These are phyloP conservation scores for Hemaris fuciformis DNA, from an alignment of 2,888 invertebrate genomes.

Conservation along the genomic window DNA sequence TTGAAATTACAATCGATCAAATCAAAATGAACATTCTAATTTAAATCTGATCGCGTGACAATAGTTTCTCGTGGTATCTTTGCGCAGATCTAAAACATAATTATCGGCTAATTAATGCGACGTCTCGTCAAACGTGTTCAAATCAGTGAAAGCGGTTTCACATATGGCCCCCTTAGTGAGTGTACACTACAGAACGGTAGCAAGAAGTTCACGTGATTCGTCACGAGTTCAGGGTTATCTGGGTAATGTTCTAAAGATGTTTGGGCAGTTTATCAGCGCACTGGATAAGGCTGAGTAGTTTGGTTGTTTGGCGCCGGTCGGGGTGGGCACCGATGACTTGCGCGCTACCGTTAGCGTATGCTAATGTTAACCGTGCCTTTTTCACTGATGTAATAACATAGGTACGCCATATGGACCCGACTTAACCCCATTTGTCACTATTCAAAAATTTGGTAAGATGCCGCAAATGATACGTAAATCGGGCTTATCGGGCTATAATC, in stretches of 20 bases:
- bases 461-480: no score
- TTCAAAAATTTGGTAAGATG: no score
- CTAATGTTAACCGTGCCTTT: conserved; percentile 67
- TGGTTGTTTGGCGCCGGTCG: conserved; percentile 29
- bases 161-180: conserved; percentile 55
- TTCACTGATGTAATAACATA: conserved; percentile 62
- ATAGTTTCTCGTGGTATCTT: conserved; percentile 23
- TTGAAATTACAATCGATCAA: neutral
- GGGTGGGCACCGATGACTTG: conserved; percentile 38
- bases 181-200: conserved; percentile 27
- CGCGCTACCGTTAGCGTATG: conserved; percentile 67
- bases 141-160: conserved; percentile 75
- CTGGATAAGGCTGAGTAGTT: conserved; percentile 34
- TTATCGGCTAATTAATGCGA: conserved; percentile 63
- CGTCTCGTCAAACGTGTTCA: conserved; percentile 56
- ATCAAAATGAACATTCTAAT: conserved; percentile 19
- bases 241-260: conserved; percentile 29
- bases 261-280: conserved; percentile 23
- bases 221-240: conserved; percentile 51
- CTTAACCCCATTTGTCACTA: neutral
- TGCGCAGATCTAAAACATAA: conserved; percentile 43
- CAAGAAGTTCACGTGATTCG: conserved; percentile 43
- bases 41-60: conserved; percentile 19
- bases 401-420: conserved; percentile 46
- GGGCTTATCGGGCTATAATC: no score